These are phyloP conservation scores for Drosophila nasuta DNA, from an alignment of 1,140 invertebrate genomes.

Conservation along the genomic window DNA sequence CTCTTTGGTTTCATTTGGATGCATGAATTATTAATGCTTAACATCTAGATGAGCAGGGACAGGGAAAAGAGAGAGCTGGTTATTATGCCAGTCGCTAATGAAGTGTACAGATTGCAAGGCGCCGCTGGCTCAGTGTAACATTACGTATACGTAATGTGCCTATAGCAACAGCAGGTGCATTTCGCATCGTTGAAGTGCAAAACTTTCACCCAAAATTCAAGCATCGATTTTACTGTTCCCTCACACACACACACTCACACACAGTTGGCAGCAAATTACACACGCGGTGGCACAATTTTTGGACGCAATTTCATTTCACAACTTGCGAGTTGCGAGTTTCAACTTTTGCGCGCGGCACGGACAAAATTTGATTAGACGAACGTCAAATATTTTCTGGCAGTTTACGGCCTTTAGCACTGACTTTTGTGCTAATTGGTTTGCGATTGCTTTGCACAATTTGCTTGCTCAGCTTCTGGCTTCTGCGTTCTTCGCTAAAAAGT, in stretches of 20 bases:
- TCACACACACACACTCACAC: too few relatives aligned
- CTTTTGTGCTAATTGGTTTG: constrained; percentile 35
- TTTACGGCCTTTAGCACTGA: not conserved
- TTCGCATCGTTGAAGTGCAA: constrained; percentile 3
- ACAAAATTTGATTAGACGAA: constrained; percentile 22
- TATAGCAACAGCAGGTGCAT: constrained; percentile 1
- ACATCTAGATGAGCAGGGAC: not conserved
- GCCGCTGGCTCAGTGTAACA: not conserved
- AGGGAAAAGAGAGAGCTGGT: too few relatives aligned
- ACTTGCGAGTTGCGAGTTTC: not conserved
- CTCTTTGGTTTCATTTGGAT: constrained; percentile 21
- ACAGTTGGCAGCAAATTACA: constrained; percentile 9
- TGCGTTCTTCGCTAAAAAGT: not conserved
- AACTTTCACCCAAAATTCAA: constrained; percentile 6
- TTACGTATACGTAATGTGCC: constrained; percentile 32
- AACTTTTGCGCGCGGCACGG: not conserved
- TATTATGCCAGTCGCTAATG: constrained; percentile 32
- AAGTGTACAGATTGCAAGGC: constrained; percentile 24
- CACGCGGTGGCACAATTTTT: constrained; percentile 10
- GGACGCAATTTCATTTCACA: constrained; percentile 23
- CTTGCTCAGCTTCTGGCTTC: not conserved
- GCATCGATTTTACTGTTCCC: constrained; percentile 29
- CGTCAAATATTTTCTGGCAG: constrained; percentile 29
- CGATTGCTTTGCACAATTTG: constrained; percentile 30
- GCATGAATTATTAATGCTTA: constrained; percentile 50